Evolutionary conservation across 2,888 invertebrate genomes (phyloP).

Genomic region (Apodemia hepburni): DNA sequence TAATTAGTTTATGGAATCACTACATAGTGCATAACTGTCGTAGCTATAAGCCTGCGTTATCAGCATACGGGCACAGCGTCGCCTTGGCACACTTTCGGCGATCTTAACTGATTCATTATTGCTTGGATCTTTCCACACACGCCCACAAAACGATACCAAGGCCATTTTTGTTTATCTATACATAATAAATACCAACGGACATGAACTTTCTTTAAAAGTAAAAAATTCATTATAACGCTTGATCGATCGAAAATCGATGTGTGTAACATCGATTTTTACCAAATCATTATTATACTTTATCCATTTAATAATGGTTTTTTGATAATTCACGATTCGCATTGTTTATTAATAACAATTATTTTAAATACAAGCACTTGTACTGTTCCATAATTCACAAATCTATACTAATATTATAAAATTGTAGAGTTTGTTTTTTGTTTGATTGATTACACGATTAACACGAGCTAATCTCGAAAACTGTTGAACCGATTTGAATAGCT

Average conservation of each 20-base stretch:
- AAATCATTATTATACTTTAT: neutral
- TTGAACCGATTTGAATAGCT: too few relatives aligned
- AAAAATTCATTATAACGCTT: neutral
- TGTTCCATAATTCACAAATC: too few relatives aligned
- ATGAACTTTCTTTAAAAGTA: slow-evolving; percentile 5
- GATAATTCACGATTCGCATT: too few relatives aligned
- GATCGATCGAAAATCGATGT: neutral
- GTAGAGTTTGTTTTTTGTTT: too few relatives aligned
- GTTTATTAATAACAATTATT: too few relatives aligned
- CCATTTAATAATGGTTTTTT: too few relatives aligned
- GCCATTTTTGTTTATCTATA: slow-evolving; percentile 15
- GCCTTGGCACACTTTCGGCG: slow-evolving; percentile 64
- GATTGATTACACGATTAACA: too few relatives aligned
- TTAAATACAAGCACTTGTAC: too few relatives aligned
- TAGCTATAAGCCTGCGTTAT: slow-evolving; percentile 59
- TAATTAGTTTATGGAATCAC: slow-evolving; percentile 3
- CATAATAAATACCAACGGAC: slow-evolving; percentile 10
- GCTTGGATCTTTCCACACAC: slow-evolving; percentile 47
- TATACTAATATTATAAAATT: too few relatives aligned
- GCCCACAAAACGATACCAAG: slow-evolving; percentile 34
- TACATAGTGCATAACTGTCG: slow-evolving; percentile 27
- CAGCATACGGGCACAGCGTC: slow-evolving; percentile 62
- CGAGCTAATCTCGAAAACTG: too few relatives aligned
- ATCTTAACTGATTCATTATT: slow-evolving; percentile 45
- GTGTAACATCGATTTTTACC: too few relatives aligned